phyloP scores from a whole-genome alignment of 2,888 invertebrate species.

The Lottia scabra region DNA sequence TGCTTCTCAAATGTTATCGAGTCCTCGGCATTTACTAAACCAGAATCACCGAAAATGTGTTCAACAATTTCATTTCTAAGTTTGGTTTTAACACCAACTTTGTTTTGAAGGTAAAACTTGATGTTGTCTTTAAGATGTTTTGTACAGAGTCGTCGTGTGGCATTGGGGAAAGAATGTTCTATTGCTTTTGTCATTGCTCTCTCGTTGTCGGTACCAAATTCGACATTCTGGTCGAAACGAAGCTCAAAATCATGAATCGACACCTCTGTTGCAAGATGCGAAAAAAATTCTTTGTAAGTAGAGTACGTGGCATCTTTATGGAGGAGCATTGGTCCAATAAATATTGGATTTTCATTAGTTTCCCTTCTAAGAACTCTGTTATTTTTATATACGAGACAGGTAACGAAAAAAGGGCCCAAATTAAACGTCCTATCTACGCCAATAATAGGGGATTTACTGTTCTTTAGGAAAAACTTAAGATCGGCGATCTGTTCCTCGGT shows the following conservation, averaged over 20 bases:
- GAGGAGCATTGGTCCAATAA: not conserved
- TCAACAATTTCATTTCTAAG: not conserved
- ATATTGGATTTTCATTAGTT: not conserved
- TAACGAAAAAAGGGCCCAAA: not conserved
- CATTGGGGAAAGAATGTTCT: not conserved
- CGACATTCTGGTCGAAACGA: not conserved
- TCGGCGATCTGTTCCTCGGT: too few relatives aligned
- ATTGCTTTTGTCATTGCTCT: not conserved
- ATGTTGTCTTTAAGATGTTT: not conserved
- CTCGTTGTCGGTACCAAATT: not conserved
- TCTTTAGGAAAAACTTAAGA: not conserved
- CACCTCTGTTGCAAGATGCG: not conserved
- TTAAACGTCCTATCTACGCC: not conserved
- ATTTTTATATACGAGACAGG: not conserved
- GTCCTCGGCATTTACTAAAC: not conserved
- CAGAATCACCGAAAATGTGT: not conserved
- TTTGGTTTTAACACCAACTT: not conserved
- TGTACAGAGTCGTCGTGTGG: not conserved
- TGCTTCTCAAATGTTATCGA: not conserved
- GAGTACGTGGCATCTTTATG: not conserved
- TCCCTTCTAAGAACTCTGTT: not conserved
- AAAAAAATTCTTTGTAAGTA: not conserved
- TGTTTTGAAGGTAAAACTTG: not conserved
- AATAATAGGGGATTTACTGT: not conserved
- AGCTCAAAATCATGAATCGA: not conserved